These are phyloP conservation scores for Apteryx mantelli DNA, from an alignment of 2,113 vertebrate species.

Conservation along the genomic window DNA sequence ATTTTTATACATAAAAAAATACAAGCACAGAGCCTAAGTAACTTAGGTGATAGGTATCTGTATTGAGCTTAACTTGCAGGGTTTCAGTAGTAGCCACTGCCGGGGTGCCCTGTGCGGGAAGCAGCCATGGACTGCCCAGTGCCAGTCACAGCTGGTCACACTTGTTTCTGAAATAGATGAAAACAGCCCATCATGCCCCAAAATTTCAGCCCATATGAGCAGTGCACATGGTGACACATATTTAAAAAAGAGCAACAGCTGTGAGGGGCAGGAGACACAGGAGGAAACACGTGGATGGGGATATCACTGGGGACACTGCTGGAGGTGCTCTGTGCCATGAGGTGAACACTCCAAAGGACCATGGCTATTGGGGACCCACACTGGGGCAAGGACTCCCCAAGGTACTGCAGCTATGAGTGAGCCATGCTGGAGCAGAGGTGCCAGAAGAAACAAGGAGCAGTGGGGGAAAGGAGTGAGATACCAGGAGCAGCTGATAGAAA, in stretches of 20 bases:
- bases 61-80: too few relatives aligned
- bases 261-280: not conserved
- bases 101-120: not conserved
- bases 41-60: not conserved
- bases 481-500: not conserved
- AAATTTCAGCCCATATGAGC: not conserved
- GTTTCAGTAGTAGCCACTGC: not conserved
- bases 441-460: not conserved
- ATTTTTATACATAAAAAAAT: not conserved
- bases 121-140: too few relatives aligned
- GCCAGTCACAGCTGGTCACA: not conserved
- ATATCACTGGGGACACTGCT: rapidly evolving
- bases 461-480: not conserved
- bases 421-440: too few relatives aligned
- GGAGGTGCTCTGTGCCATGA: not conserved
- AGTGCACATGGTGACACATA: not conserved
- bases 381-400: not conserved
- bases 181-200: not conserved
- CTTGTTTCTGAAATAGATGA: not conserved
- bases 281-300: too few relatives aligned
- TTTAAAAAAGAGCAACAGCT: not conserved
- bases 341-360: not conserved
- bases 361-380: not conserved
- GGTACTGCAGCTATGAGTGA: not conserved
- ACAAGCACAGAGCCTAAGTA: not conserved